Conservation (phyloP, 2,888 invertebrate species). For the Trichacis sp. region DNA sequence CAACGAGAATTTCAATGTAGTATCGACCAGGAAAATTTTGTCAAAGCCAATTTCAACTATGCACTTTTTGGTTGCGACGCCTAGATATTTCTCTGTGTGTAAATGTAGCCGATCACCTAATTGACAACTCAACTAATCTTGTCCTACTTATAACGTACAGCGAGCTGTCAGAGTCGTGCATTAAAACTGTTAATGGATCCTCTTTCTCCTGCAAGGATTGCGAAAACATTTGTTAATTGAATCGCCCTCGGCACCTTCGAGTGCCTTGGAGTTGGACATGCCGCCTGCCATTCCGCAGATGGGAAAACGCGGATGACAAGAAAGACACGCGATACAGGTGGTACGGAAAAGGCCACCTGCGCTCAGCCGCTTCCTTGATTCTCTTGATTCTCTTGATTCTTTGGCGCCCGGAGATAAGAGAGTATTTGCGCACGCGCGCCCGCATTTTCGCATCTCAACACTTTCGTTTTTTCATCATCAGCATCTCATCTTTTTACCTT, state of each 20-base stretch:
- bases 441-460: slow-evolving; percentile 19
- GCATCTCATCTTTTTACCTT: not conserved
- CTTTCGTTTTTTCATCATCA: slow-evolving; percentile 17
- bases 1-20: too few relatives aligned
- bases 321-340: slow-evolving; percentile 50
- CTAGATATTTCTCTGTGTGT: too few relatives aligned
- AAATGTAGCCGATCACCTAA: too few relatives aligned
- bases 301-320: slow-evolving; percentile 43
- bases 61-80: too few relatives aligned
- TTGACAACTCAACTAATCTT: too few relatives aligned
- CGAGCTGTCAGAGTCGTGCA: too few relatives aligned
- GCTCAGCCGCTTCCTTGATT: slow-evolving; percentile 36
- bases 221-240: slow-evolving; percentile 6
- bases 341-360: slow-evolving; percentile 56
- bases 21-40: too few relatives aligned
- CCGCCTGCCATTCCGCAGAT: slow-evolving; percentile 34
- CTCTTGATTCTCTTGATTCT: not conserved
- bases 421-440: slow-evolving; percentile 29
- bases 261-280: too few relatives aligned
- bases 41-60: too few relatives aligned
- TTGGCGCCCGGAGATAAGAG: slow-evolving; percentile 25
- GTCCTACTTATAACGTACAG: too few relatives aligned
- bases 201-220: too few relatives aligned
- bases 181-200: too few relatives aligned
- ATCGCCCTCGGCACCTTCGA: slow-evolving; percentile 22